Percentiles rank a stretch among this genome's conserved stretches.
Conservation (phyloP, 2,888 invertebrate species). For the Kryphioiulus occultus region DNA sequence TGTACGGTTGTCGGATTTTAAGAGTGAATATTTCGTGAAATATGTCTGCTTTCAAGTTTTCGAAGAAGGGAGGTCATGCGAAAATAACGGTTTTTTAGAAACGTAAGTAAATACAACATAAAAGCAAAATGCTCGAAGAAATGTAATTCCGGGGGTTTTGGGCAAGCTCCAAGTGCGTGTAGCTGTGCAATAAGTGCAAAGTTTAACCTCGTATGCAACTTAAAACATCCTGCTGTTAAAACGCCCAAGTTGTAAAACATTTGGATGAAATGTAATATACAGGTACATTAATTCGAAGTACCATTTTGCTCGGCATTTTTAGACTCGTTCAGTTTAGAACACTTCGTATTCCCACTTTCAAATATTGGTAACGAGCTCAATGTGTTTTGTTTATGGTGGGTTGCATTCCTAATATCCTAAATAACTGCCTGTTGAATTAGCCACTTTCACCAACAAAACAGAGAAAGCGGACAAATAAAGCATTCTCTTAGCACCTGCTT, state of each 20-base stretch:
- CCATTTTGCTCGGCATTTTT: not conserved
- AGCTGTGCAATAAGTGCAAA: not conserved
- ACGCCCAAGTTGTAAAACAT: no score
- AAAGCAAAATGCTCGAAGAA: not conserved
- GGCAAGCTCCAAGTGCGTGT: not conserved
- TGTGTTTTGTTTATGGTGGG: not conserved
- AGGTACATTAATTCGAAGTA: not conserved
- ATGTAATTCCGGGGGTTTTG: not conserved
- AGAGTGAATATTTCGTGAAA: not conserved
- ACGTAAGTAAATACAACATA: not conserved
- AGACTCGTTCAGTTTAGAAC: not conserved
- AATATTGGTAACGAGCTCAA: not conserved
- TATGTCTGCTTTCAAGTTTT: not conserved
- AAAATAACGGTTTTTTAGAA: not conserved
- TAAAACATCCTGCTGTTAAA: not conserved
- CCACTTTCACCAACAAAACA: no score
- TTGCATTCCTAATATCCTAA: no score
- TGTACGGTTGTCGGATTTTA: not conserved
- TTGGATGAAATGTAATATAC: not conserved
- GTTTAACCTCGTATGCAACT: not conserved
- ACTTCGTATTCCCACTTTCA: not conserved
- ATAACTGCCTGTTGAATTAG: no score
- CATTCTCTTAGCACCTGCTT: no score
- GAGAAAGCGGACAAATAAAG: no score
- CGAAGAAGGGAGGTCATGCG: not conserved